Percentiles rank a stretch among this genome's conserved stretches.
Evolutionary conservation across 2,113 vertebrate genomes (phyloP).

Genomic region (Sinocyclocheilus anshuiensis): DNA sequence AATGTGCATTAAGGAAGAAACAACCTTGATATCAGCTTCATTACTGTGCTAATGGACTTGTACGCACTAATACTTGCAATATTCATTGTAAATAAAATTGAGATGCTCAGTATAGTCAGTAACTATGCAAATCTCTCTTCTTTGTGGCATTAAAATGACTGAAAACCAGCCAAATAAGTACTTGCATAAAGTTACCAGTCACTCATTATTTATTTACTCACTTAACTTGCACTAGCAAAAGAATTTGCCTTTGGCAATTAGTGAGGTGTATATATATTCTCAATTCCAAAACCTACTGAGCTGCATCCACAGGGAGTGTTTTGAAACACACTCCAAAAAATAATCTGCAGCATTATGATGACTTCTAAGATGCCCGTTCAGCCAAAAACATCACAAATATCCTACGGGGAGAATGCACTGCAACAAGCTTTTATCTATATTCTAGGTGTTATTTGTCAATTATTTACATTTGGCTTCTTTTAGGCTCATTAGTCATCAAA

Average conservation of each 20-base stretch:
- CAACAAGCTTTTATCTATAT: background rate
- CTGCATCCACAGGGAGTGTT: background rate
- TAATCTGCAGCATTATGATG: background rate
- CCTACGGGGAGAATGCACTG: background rate
- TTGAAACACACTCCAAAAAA: background rate
- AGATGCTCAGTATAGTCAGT: background rate
- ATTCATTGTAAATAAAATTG: background rate
- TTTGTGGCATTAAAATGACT: background rate
- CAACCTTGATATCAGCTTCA: background rate
- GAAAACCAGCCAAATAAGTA: background rate
- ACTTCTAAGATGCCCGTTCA: background rate
- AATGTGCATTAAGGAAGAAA: too few species aligned
- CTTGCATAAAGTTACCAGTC: background rate
- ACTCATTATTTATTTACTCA: background rate
- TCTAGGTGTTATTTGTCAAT: background rate
- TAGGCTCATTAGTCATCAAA: slow-evolving; percentile 2
- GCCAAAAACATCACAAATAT: slow-evolving; percentile 5
- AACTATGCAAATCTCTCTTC: background rate
- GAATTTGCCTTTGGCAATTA: background rate
- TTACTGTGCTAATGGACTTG: background rate
- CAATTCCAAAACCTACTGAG: background rate
- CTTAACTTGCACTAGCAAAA: background rate
- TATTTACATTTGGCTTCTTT: slow-evolving; percentile 1
- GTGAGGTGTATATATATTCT: background rate
- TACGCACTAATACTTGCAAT: background rate